phyloP scores from a whole-genome alignment of 1,140 invertebrate genomes.

The Antheraea mylitta region DNA sequence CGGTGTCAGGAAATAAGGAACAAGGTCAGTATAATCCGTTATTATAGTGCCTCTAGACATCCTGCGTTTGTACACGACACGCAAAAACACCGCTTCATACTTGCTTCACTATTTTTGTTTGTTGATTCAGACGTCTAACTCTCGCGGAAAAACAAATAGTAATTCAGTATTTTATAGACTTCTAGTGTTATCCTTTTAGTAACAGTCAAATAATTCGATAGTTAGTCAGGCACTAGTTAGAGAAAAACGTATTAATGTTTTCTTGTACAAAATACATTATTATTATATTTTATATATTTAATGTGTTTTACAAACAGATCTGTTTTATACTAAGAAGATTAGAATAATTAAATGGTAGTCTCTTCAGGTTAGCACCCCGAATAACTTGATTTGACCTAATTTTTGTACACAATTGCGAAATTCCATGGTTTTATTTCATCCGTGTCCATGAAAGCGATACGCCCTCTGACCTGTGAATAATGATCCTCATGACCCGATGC shows the following conservation, averaged over 20 bases:
- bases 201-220: too few species aligned
- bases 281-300: too few species aligned
- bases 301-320: too few species aligned
- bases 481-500: constrained; percentile 19
- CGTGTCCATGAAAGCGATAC: constrained; percentile 15
- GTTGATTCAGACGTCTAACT: background rate
- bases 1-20: background rate
- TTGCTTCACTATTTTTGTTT: too few species aligned
- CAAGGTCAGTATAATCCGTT: background rate
- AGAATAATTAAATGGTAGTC: too few species aligned
- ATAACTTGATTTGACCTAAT: constrained; percentile 48
- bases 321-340: too few species aligned
- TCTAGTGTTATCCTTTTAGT: too few species aligned
- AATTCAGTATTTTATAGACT: too few species aligned
- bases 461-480: constrained; percentile 14
- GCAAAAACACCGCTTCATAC: background rate
- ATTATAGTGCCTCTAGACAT: background rate
- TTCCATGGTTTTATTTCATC: constrained; percentile 36
- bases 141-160: background rate
- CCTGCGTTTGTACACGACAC: background rate
- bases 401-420: constrained; percentile 29
- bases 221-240: too few species aligned
- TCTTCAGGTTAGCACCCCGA: background rate
- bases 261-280: too few species aligned
- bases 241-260: too few species aligned